Evolutionary conservation across 2,797 vertebrate species (phyloP).

Genomic region (Enteromius fasciolatus): DNA sequence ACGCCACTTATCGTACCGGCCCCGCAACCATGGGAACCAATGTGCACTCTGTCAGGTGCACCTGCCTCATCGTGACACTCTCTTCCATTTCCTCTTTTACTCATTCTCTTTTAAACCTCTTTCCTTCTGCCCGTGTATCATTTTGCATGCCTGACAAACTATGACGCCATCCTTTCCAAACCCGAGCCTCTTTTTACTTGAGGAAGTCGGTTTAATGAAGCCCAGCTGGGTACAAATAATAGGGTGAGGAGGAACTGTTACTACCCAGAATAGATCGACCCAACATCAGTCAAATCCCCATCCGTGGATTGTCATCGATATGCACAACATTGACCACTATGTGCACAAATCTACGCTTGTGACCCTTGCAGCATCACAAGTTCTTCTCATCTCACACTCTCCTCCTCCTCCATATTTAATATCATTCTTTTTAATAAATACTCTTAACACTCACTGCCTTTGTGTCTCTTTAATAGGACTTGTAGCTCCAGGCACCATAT

Average conservation of each 20-base stretch:
- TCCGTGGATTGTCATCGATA: neutral
- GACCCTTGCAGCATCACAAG: conserved; percentile 3
- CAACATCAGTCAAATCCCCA: conserved; percentile 9
- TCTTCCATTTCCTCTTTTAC: conserved; percentile 11
- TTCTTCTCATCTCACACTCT: conserved; percentile 64
- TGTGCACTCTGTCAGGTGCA: conserved; percentile 57
- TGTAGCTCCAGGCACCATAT: conserved; percentile 78
- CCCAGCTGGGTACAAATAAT: conserved; percentile 40
- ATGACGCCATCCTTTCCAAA: conserved; percentile 31
- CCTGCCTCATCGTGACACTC: conserved; percentile 55
- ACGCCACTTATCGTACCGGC: conserved; percentile 1
- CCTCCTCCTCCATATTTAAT: conserved; percentile 78
- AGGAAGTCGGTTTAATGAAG: conserved; percentile 33
- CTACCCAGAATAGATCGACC: conserved; percentile 14
- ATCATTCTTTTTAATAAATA: conserved; percentile 78
- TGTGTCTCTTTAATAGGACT: conserved; percentile 76
- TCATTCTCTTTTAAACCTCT: conserved; percentile 21
- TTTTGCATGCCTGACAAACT: conserved; percentile 23
- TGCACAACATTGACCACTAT: neutral
- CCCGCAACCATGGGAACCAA: conserved; percentile 64
- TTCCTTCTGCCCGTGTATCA: neutral
- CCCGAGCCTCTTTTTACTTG: conserved; percentile 26
- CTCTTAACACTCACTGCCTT: conserved; percentile 71
- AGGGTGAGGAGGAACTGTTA: conserved; percentile 30
- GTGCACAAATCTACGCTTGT: neutral